Percentiles rank a stretch among this genome's conserved stretches.
Evolutionary conservation across 2,113 vertebrate species (phyloP).

Genomic region (Okapia johnstoni): DNA sequence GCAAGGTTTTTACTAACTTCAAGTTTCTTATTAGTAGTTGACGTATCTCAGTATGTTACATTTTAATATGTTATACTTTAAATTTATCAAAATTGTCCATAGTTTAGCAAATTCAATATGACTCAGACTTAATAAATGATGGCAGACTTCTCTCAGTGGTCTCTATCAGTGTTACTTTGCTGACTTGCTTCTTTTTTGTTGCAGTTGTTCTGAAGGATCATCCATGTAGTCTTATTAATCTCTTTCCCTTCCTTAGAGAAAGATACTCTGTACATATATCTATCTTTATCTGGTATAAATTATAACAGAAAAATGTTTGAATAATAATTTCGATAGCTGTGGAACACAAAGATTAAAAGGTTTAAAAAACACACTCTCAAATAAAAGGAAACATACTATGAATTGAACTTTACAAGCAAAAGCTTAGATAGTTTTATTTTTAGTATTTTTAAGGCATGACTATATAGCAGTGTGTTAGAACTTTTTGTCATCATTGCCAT

Average conservation of each 20-base stretch:
- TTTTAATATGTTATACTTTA: background rate
- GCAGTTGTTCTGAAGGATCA: background rate
- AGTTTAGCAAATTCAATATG: background rate
- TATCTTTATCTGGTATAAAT: background rate
- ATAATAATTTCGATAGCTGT: background rate
- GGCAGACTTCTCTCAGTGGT: background rate
- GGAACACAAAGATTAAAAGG: background rate
- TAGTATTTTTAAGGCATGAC: background rate
- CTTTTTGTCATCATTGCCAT: background rate
- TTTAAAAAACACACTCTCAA: background rate
- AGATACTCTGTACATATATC: background rate
- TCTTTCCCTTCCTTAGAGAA: background rate
- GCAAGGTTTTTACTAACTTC: background rate
- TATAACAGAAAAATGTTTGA: background rate
- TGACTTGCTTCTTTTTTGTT: background rate
- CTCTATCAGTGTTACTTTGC: background rate
- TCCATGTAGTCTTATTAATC: background rate
- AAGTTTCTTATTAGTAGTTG: background rate
- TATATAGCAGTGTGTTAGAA: background rate
- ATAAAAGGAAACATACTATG: background rate
- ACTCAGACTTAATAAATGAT: background rate
- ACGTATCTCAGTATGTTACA: background rate
- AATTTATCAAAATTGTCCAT: background rate
- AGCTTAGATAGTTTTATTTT: background rate
- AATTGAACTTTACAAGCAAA: background rate